Base-by-base conservation (phyloP, 2,797 vertebrate genomes). In the Cynopterus sphinx region DNA sequence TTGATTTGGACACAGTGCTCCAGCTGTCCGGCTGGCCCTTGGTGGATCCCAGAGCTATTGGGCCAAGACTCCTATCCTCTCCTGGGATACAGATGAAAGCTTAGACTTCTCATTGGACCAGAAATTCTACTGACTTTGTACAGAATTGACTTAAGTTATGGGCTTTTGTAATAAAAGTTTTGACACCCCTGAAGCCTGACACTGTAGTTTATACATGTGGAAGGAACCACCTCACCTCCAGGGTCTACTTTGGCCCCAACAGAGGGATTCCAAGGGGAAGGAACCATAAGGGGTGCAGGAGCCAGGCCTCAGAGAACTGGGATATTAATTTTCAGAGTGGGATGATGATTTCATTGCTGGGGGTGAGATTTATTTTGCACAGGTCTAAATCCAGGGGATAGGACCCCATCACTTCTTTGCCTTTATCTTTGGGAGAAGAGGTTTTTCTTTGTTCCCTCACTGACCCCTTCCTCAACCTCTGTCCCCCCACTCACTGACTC, bases 101-200 rank as follows among this genome's bases (percentile, higher is more conserved):
- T 36, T 21, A 73, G 13, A n/a, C 41, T 96, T 28, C 36, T 65
- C 41, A 2, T 15, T 41, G 73, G 67, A 36, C 61, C 19, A n/a
- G 43, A 28, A 1, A 0, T 87, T 85, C 81, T 55, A 28, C 41
- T 43, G 83, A 89, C 59, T 68, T 94, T 61, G 68, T 3, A 0
- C 39, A 84, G 77, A 96, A 53, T 65, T n/a, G 65, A 95, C 82
- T 71, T 98, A 98, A 98, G 88, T 99, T 99, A 98, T 98, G 98
- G 36, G 91, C 96, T 98, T 98, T 98, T 94, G 94, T 98, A 97
- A 98, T 98, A 98, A 98, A 98, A 94, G 0, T 1, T 41, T 88
- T 96, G 51, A 65, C 1, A 11, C 46, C 85, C 91, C 96, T 87
- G 90, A 90, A 91, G 0, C 0, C 70, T 95, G 87, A 88, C 11